These are phyloP conservation scores for Acleris laterana DNA, from an alignment of 2,888 invertebrate genomes.

Conservation along the genomic window DNA sequence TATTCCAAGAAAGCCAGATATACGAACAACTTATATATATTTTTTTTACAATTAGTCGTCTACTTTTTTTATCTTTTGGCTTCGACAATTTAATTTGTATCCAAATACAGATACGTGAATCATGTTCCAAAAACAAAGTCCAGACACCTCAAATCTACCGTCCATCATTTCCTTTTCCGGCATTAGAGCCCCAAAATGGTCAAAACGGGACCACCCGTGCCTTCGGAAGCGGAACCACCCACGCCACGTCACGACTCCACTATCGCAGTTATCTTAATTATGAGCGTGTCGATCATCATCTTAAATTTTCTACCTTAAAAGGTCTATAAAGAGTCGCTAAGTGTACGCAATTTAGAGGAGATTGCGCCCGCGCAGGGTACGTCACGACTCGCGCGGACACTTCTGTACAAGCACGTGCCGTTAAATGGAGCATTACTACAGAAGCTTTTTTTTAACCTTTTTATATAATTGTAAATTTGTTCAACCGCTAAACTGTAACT, in stretches of 20 bases:
- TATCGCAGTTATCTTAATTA: slow-evolving; percentile 81
- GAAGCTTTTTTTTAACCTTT: slow-evolving; percentile 12
- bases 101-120: slow-evolving; percentile 37
- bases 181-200: slow-evolving; percentile 57
- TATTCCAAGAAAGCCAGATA: no score
- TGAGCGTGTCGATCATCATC: slow-evolving; percentile 83
- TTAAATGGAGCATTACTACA: slow-evolving; percentile 13
- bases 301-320: slow-evolving; percentile 82
- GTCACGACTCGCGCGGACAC: slow-evolving; percentile 79
- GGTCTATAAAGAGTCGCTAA: slow-evolving; percentile 82
- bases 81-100: background rate
- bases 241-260: slow-evolving; percentile 75
- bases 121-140: slow-evolving; percentile 7
- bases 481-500: no score
- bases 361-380: slow-evolving; percentile 71
- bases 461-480: no score
- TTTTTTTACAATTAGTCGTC: no score
- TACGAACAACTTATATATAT: no score
- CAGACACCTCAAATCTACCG: slow-evolving; percentile 50
- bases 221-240: slow-evolving; percentile 82
- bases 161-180: slow-evolving; percentile 44
- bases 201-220: slow-evolving; percentile 66
- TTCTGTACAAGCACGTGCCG: slow-evolving; percentile 59
- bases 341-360: slow-evolving; percentile 80
- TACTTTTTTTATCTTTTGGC: background rate